Conservation (phyloP, 2,113 vertebrate species). For the Trochalopteron elliotii region DNA sequence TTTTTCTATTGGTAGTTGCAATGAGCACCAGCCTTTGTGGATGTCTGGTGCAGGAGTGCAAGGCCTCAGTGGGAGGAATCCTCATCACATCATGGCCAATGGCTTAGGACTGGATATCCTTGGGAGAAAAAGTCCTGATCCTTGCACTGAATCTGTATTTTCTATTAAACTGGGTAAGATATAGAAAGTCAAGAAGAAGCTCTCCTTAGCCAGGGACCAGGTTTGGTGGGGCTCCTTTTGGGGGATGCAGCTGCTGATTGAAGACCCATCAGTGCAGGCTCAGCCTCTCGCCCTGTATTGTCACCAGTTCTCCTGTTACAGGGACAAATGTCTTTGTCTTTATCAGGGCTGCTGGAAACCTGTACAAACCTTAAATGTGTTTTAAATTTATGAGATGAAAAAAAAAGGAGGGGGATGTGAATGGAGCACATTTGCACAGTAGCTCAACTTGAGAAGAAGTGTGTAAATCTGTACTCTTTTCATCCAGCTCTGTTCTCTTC, state of each 20-base stretch:
- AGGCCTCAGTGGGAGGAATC: not conserved
- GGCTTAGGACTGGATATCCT: not conserved
- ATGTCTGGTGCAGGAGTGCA: not conserved
- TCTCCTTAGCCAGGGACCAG: not conserved
- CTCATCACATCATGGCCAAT: not conserved
- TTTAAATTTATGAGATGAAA: not conserved
- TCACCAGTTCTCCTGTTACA: not conserved
- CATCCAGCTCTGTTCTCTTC: conserved; percentile 21
- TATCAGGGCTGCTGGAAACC: not conserved
- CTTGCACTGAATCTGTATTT: not conserved
- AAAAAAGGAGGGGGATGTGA: not conserved
- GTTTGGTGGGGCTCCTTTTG: not conserved
- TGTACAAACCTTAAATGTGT: not conserved
- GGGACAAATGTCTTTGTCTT: not conserved
- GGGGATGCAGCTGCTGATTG: not conserved
- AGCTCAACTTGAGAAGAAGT: conserved; percentile 20
- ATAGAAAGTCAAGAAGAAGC: not conserved
- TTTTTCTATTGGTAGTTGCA: not conserved
- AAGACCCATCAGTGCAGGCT: not conserved
- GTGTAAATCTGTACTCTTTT: conserved; percentile 49
- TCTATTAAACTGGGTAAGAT: not conserved
- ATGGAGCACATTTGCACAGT: not conserved
- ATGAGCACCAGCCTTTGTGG: not conserved
- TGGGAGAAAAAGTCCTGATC: not conserved
- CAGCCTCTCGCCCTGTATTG: accelerated